These are phyloP conservation scores for Sinocyclocheilus rhinocerous DNA, from an alignment of 2,113 vertebrate genomes.

Conservation along the genomic window DNA sequence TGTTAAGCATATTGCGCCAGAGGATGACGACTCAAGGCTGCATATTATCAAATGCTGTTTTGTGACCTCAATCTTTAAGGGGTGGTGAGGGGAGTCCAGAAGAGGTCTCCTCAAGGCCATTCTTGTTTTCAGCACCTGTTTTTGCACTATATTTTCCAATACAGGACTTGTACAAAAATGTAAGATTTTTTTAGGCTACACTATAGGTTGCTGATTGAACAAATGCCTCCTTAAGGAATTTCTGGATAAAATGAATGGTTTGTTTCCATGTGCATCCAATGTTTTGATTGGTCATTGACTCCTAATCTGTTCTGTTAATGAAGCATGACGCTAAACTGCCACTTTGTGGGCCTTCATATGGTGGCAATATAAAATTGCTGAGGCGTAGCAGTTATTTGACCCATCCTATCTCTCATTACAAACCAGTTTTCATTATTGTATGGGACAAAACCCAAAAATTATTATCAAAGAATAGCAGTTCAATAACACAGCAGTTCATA, in stretches of 20 bases:
- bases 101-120: neutral
- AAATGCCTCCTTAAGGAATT: neutral
- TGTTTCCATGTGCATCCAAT: neutral
- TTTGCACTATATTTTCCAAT: neutral
- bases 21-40: neutral
- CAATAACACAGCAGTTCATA: neutral
- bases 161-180: neutral
- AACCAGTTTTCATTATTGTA: neutral
- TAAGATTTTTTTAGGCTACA: neutral
- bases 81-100: neutral
- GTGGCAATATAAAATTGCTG: neutral
- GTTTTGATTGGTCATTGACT: neutral
- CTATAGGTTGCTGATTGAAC: neutral
- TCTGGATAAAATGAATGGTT: neutral
- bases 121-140: neutral
- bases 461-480: neutral
- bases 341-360: neutral
- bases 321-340: neutral
- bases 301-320: constrained; percentile 26
- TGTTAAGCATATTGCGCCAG: neutral
- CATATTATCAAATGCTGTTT: neutral
- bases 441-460: neutral
- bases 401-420: neutral
- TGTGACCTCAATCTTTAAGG: neutral
- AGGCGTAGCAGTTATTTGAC: neutral